Conservation (phyloP, 2,113 vertebrate species). For the Pyrgilauda ruficollis region DNA sequence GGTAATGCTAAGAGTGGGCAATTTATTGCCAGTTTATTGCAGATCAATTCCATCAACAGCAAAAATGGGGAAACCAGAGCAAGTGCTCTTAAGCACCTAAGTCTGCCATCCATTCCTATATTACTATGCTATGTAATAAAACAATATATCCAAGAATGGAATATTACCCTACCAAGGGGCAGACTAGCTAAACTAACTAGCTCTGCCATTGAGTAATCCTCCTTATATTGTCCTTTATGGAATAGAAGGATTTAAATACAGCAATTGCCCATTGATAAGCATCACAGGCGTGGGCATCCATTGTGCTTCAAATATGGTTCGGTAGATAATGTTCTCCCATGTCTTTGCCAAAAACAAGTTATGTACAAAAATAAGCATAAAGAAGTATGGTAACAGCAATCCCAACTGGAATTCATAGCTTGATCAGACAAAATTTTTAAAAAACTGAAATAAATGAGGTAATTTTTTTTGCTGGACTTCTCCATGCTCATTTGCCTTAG, state of each 20-base stretch:
- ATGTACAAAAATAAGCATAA: not conserved
- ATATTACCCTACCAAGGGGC: not conserved
- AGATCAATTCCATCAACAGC: not conserved
- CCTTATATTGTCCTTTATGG: not conserved
- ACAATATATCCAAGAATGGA: not conserved
- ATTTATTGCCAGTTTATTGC: not conserved
- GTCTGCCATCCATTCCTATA: not conserved
- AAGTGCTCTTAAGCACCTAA: not conserved
- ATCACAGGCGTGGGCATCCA: not conserved
- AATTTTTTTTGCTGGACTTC: not conserved
- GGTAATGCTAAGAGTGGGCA: not conserved
- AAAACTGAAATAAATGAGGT: not conserved
- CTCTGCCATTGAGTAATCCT: not conserved
- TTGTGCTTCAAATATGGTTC: not conserved
- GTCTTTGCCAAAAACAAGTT: not conserved
- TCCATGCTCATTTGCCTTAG: not conserved
- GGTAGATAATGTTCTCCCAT: not conserved
- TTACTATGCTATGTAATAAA: not conserved
- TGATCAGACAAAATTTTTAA: not conserved
- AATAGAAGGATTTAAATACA: not conserved
- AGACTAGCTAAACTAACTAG: not conserved
- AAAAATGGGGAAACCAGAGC: not conserved
- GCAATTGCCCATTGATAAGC: not conserved
- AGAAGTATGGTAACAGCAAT: not conserved
- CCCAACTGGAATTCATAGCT: not conserved